Evolutionary conservation across 1,140 invertebrate species (phyloP).

Genomic region (Papilio machaon): DNA sequence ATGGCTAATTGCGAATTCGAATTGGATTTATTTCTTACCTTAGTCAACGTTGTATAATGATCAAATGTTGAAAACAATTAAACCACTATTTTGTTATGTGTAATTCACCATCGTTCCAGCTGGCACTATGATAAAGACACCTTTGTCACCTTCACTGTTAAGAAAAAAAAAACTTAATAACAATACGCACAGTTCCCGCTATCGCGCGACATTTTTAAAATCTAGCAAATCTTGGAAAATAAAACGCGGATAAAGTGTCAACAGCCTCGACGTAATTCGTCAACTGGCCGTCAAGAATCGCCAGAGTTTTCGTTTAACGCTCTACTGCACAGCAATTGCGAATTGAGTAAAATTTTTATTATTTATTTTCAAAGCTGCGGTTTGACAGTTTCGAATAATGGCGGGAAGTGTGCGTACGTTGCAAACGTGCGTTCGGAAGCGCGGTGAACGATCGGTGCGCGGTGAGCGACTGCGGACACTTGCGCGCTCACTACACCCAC

Average conservation of each 20-base stretch:
- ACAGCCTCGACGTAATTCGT: constrained; percentile 70
- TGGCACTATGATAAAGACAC: constrained; percentile 67
- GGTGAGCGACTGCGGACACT: constrained; percentile 73
- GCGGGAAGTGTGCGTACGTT: constrained; percentile 76
- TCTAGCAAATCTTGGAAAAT: constrained; percentile 62
- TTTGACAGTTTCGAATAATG: constrained; percentile 71
- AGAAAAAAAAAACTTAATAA: constrained; percentile 58
- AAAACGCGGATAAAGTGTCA: constrained; percentile 61
- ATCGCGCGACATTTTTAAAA: constrained; percentile 63
- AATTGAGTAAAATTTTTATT: constrained; percentile 61
- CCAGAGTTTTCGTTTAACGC: constrained; percentile 65
- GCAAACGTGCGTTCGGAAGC: constrained; percentile 66
- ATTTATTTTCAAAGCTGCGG: constrained; percentile 57
- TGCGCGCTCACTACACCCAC: constrained; percentile 68
- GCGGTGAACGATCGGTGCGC: constrained; percentile 72
- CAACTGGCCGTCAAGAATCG: constrained; percentile 68
- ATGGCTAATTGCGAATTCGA: constrained; percentile 51
- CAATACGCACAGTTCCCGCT: constrained; percentile 70
- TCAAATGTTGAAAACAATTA: constrained; percentile 50
- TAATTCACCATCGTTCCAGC: constrained; percentile 75
- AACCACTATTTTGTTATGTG: constrained; percentile 70
- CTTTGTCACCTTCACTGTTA: constrained; percentile 67
- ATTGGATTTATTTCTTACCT: constrained; percentile 52
- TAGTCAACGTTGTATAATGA: constrained; percentile 48
- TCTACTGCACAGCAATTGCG: constrained; percentile 67